Base-by-base conservation (phyloP, 2,113 vertebrate species). In the Nannospalax galili region DNA sequence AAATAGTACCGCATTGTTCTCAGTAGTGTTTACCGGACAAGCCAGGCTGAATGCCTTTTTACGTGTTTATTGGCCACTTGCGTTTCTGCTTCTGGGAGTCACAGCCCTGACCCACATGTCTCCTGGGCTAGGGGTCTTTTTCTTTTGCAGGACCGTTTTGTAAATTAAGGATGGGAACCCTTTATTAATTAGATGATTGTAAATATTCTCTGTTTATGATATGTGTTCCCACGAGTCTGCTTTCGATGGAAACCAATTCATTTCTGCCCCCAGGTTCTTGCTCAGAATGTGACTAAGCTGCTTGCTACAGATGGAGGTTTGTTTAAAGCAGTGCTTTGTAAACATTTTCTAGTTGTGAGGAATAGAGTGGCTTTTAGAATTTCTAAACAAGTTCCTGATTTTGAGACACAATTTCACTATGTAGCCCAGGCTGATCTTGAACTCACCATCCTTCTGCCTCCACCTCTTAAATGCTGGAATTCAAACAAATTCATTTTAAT, bases 11-110 rank as follows among this genome's bases (percentile, higher is more conserved):
- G 93, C 85, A 86, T 93, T 93, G 90, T 94, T 89, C 94, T 93
- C 88, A 82, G 97, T 94, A 95, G 92, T 82, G 88, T 95, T 95
- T 96, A 69, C 96, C 94, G 95, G 96, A 96, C 94, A 95, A 93
- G 96, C 60, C 75, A 84, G 92, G 75, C 92, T 65, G 72, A 90
- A 45, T 52, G 32, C 92, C 95, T 97, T 96, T 95, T 96, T 95
- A 93, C 92, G 93, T 95, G 91, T 88, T 92, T 78, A 92, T 85
- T 74, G 96, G 79, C 42, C 73, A 52, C 97, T 97, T 97, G 96
- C 92, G 86, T 93, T 79, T 94, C 91, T 92, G 85, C 85, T 73
- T 88, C 90, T 92, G 85, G 69, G 77, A 86, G 52, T 28, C 80
- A 70, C 56, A 79, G 91, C 28, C 37, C 62, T 40, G 72, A 65